phyloP scores from a whole-genome alignment of 2,888 invertebrate genomes.

The Rhogogaster chlorosoma region DNA sequence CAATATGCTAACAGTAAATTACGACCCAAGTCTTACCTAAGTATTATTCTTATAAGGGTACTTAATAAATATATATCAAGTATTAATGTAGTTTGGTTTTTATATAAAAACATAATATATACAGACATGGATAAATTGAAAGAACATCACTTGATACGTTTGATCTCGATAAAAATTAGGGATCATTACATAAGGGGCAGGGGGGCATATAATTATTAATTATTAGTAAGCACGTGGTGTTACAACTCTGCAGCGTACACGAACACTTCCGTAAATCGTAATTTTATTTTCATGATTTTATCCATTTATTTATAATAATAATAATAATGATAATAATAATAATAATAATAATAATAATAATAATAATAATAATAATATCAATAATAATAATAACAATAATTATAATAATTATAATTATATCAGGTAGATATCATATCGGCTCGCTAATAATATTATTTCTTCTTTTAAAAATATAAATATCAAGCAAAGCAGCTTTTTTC shows the following conservation, averaged over 20 bases:
- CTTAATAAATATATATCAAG: constrained; percentile 75
- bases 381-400: constrained; percentile 14
- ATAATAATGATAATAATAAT: constrained; percentile 16
- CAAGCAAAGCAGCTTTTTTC: constrained; percentile 71
- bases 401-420: constrained; percentile 27
- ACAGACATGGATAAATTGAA: constrained; percentile 69
- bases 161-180: constrained; percentile 70
- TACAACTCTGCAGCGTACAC: constrained; percentile 62
- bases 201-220: constrained; percentile 59
- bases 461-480: constrained; percentile 74
- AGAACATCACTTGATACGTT: constrained; percentile 61
- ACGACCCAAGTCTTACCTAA: constrained; percentile 72
- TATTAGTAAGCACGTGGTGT: constrained; percentile 73
- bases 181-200: constrained; percentile 66
- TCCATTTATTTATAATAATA: constrained; percentile 20
- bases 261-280: constrained; percentile 60
- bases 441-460: constrained; percentile 65
- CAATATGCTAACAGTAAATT: constrained; percentile 74
- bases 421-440: constrained; percentile 54
- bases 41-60: constrained; percentile 55
- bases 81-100: constrained; percentile 60
- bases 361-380: constrained; percentile 33
- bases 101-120: constrained; percentile 74
- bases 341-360: constrained; percentile 10
- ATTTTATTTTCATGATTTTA: constrained; percentile 52